Conservation (phyloP, 1,140 invertebrate genomes). For the Drosophila lacteicornis region DNA sequence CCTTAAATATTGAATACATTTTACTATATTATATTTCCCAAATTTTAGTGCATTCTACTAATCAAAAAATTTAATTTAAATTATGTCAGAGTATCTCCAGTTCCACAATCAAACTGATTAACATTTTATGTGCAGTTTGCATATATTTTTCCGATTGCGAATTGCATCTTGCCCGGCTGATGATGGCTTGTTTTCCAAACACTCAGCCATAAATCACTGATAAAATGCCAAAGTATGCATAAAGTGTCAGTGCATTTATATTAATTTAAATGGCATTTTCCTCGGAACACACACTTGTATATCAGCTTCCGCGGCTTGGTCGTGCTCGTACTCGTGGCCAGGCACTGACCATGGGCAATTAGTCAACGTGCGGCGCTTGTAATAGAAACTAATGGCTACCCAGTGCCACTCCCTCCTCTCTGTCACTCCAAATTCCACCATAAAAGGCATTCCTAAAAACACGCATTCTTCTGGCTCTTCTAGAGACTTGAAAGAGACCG, state of each 20-base stretch:
- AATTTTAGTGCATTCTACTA: background rate
- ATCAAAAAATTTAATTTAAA: background rate
- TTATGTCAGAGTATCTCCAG: background rate
- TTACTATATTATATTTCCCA: background rate
- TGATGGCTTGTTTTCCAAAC: slow-evolving; percentile 45
- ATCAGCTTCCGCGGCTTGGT: slow-evolving; percentile 41
- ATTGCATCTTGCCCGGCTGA: slow-evolving; percentile 19
- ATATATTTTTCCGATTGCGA: slow-evolving; percentile 41
- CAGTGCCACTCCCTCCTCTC: slow-evolving; percentile 10
- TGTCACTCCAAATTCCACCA: slow-evolving; percentile 28
- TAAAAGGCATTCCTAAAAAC: slow-evolving; percentile 54
- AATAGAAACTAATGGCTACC: slow-evolving; percentile 68
- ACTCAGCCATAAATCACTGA: slow-evolving; percentile 62
- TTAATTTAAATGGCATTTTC: slow-evolving; percentile 49
- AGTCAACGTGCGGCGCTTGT: slow-evolving; percentile 54
- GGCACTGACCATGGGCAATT: slow-evolving; percentile 60
- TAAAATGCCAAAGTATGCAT: slow-evolving; percentile 51
- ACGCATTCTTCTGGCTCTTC: slow-evolving; percentile 39
- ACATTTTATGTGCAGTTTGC: slow-evolving; percentile 20
- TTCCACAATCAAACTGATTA: background rate
- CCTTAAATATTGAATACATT: background rate
- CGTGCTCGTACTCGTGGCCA: slow-evolving; percentile 25
- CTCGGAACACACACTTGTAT: background rate
- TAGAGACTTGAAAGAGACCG: slow-evolving; percentile 45
- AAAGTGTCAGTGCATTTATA: slow-evolving; percentile 57